These are phyloP conservation scores for Sogatella furcifera DNA, from an alignment of 1,140 invertebrate species.

Conservation along the genomic window DNA sequence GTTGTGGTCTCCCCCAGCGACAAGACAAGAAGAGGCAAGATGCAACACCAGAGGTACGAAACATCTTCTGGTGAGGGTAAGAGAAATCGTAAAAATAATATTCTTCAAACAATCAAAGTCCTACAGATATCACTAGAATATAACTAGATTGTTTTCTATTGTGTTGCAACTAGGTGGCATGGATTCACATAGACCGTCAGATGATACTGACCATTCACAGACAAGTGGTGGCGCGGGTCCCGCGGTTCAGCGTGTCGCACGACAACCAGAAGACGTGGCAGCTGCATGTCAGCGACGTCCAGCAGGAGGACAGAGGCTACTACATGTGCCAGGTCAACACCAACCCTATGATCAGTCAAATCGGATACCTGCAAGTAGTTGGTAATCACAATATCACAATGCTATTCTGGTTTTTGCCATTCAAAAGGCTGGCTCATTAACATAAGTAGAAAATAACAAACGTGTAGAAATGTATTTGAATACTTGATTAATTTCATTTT, in stretches of 20 bases:
- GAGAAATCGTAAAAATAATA: too few species aligned
- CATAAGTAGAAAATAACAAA: too few species aligned
- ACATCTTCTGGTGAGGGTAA: too few species aligned
- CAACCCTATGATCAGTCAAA: constrained; percentile 91
- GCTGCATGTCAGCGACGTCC: constrained; percentile 74
- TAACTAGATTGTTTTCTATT: neutral
- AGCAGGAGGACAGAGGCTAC: constrained; percentile 78
- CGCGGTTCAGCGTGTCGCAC: constrained; percentile 77
- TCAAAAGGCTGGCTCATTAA: too few species aligned
- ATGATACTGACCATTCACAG: constrained; percentile 87
- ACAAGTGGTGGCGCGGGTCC: constrained; percentile 77
- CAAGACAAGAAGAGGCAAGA: too few species aligned
- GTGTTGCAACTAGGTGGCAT: constrained; percentile 59
- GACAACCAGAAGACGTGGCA: constrained; percentile 88
- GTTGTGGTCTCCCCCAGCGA: too few species aligned
- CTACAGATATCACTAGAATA: too few species aligned
- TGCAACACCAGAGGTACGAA: too few species aligned
- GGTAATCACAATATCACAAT: constrained; percentile 57
- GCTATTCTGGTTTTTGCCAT: too few species aligned
- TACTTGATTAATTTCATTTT: too few species aligned
- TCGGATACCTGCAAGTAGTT: constrained; percentile 86
- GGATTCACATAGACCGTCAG: constrained; percentile 89
- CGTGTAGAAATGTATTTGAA: too few species aligned
- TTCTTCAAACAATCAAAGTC: too few species aligned
- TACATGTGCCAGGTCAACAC: constrained; percentile 93